Evolutionary conservation across 2,888 invertebrate genomes (phyloP), one percentile per base, ranked within the genome.

Genomic region (Apodemia hepburni): DNA sequence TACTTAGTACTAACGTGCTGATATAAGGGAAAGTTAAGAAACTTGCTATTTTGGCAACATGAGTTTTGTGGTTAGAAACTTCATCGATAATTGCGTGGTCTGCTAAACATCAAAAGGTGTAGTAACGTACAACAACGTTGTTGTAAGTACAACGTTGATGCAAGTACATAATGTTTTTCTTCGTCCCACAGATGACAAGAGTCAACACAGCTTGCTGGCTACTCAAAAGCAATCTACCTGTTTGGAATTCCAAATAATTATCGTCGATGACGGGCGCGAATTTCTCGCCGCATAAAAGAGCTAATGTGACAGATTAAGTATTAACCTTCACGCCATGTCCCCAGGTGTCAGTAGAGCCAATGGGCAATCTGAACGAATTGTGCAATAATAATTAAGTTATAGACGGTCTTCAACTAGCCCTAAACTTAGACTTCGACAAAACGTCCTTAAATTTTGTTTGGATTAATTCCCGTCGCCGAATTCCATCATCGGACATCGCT

Each of bases 91-190:
- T 67, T 71, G n/a, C 69, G 70, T 58, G 71, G 71, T 47, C 22
- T 76, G 75, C 60, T 66, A 61, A 61, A 73, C 71, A 4, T 70
- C 68, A 0, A 74, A 76, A 65, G 63, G 64, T n/a, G n/a, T n/a
- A n/a, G n/a, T n/a, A n/a, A n/a, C n/a, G n/a, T n/a, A n/a, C n/a
- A n/a, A n/a, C n/a, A n/a, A 0, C 68, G 75, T 74, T 1, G 70
- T 71, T 7, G 6, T 74, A 74, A 61, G 70, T 62, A 22, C 68
- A 69, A 60, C 27, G 38, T 38, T 38, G 38, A 38, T 15, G 12
- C 38, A 1, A 12, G 12, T 38, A 38, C 12, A 12, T 12, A 38
- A 12, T 38, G 38, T 12, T 38, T 38, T 38, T 12, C 38, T 38
- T 12, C 38, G 12, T 15, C 38, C 12, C 38, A 38, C 38, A 4